Evolutionary conservation across 2,113 vertebrate genomes (phyloP).

Genomic region (Jaculus jaculus): DNA sequence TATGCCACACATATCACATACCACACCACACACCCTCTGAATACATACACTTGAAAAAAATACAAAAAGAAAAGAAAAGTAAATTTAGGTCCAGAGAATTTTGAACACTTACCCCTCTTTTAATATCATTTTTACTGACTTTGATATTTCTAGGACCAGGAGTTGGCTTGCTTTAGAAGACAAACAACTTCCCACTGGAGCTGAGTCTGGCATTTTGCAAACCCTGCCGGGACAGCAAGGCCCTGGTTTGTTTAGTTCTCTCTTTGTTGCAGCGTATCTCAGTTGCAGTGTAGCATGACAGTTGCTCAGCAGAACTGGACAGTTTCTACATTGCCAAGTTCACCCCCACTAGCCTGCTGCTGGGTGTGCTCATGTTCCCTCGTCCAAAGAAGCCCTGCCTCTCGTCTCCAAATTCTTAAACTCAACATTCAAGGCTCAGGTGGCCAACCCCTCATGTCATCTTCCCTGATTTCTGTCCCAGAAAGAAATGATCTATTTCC

Average conservation of each 20-base stretch:
- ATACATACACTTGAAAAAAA: too few relatives aligned
- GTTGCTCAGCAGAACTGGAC: constrained; percentile 32
- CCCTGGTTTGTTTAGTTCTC: constrained; percentile 35
- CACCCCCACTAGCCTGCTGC: neutral
- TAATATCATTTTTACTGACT: neutral
- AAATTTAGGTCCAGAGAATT: neutral
- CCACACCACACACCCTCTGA: too few relatives aligned
- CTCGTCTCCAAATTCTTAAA: neutral
- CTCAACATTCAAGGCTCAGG: neutral
- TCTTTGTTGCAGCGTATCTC: constrained; percentile 26
- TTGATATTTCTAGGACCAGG: constrained; percentile 8
- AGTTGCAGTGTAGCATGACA: neutral
- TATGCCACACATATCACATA: too few relatives aligned
- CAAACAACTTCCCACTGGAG: neutral
- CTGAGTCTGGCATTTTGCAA: constrained; percentile 2
- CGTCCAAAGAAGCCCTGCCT: constrained; percentile 39
- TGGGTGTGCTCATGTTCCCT: neutral
- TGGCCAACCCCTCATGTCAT: neutral
- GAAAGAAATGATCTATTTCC: neutral
- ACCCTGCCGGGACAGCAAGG: constrained; percentile 23
- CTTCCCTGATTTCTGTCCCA: neutral
- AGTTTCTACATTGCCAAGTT: neutral
- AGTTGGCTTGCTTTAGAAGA: neutral
- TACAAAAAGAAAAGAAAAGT: neutral
- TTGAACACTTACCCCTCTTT: neutral